These are phyloP conservation scores for Xiphophorus hellerii DNA, from an alignment of 2,113 vertebrate species.

Conservation along the genomic window DNA sequence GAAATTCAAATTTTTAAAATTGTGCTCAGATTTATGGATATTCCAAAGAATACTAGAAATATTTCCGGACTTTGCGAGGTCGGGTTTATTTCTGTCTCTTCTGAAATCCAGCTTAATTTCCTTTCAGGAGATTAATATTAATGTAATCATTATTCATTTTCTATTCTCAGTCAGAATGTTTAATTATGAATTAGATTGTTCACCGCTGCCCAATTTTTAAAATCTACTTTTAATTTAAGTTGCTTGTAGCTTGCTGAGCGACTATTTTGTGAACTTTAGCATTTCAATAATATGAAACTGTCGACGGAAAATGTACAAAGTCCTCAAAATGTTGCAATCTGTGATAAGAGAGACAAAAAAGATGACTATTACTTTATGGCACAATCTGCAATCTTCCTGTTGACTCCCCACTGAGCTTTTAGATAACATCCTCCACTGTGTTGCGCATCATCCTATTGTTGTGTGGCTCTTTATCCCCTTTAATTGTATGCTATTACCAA, in stretches of 20 bases:
- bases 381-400: neutral
- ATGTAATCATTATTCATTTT: too few species aligned
- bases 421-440: constrained; percentile 4
- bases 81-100: too few species aligned
- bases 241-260: too few species aligned
- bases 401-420: constrained; percentile 20
- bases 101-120: neutral
- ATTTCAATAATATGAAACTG: neutral
- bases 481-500: constrained; percentile 56
- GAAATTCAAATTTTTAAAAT: too few species aligned
- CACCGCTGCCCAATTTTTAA: neutral
- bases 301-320: neutral
- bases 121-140: neutral
- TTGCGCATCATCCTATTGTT: constrained; percentile 20
- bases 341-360: neutral
- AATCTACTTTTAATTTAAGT: too few species aligned
- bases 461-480: constrained; percentile 21
- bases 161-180: neutral
- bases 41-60: too few species aligned
- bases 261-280: too few species aligned
- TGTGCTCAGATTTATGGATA: too few species aligned
- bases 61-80: too few species aligned
- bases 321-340: neutral
- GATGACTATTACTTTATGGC: neutral
- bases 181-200: neutral